Evolutionary conservation across 1,140 invertebrate species (phyloP), one percentile per base, ranked within the genome.

Genomic region (Drosophila orosa): DNA sequence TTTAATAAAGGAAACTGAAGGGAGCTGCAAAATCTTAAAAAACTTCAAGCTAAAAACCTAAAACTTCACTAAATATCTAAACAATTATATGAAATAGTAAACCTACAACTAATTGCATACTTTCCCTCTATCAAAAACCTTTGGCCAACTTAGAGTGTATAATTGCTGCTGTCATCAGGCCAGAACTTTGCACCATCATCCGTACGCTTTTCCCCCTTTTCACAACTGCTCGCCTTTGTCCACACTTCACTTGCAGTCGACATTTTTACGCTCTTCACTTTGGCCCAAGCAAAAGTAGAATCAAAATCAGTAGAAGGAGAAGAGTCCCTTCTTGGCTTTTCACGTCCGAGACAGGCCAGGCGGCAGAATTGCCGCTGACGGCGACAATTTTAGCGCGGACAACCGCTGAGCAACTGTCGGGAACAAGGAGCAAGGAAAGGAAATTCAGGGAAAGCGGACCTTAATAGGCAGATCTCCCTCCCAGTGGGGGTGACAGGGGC

Each of bases 371-470:
- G 83, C 65, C 67, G 63, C 66, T 87, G 83, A 56, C 52, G 83
- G 83, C 86, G 83, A 83, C 83, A 87, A 89, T 89, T 89, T 80
- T 89, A 77, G 54, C 83, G 84, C 83, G 66, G 74, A 47, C 82
- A 54, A 78, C 82, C 78, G 83, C 82, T 85, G 82, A 52, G 74
- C 63, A 69, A 37, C 47, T 62, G 63, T 58, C 55, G 50, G 35
- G 50, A 54, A 54, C 10, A 31, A 25, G 52, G 22, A 37, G 50
- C 13, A 35, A 1, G 17, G 3, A 7, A 52, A 15, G 17, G 29
- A 31, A 7, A 13, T 10, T 17, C 52, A 24, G 27, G 50, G 29
- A 19, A 27, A 33, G 54, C 13, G 25, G 15, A 27, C 22, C 33
- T 31, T 48, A 56, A 48, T 57, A 47, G 69, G 44, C 54, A 54